phyloP scores from a whole-genome alignment of 2,797 vertebrate species.

The Melanotaenia nigrans region DNA sequence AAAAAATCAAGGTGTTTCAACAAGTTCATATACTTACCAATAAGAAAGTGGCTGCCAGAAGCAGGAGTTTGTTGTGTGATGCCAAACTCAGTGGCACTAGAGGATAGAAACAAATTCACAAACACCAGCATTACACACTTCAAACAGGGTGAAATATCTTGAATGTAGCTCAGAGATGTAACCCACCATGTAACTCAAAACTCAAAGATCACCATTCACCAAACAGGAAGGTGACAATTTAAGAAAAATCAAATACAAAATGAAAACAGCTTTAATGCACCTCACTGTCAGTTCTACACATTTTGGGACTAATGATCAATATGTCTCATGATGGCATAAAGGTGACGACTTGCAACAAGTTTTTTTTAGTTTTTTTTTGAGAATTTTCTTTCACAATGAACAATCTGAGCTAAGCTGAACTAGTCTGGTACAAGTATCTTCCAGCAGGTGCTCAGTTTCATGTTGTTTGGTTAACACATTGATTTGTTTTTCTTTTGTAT shows the following conservation, averaged over 20 bases:
- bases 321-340: neutral
- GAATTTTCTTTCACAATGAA: too few species aligned
- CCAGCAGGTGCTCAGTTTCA: too few species aligned
- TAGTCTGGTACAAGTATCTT: too few species aligned
- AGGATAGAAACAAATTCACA: constrained; percentile 24
- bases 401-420: too few species aligned
- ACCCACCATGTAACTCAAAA: too few species aligned
- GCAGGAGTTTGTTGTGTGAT: constrained; percentile 78
- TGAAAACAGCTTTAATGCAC: neutral
- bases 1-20: neutral
- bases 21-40: constrained; percentile 68
- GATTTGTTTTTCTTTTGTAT: neutral
- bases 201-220: neutral
- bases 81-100: constrained; percentile 78
- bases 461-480: too few species aligned
- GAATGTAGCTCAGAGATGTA: neutral
- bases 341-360: neutral
- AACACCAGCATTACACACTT: constrained; percentile 4
- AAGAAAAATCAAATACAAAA: neutral
- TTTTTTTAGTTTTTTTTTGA: too few species aligned
- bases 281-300: too few species aligned
- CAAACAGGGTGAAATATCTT: neutral
- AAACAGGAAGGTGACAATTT: neutral
- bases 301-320: neutral
- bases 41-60: constrained; percentile 81